Evolutionary conservation across 2,888 invertebrate species (phyloP).

Genomic region (Coleophora deauratella): DNA sequence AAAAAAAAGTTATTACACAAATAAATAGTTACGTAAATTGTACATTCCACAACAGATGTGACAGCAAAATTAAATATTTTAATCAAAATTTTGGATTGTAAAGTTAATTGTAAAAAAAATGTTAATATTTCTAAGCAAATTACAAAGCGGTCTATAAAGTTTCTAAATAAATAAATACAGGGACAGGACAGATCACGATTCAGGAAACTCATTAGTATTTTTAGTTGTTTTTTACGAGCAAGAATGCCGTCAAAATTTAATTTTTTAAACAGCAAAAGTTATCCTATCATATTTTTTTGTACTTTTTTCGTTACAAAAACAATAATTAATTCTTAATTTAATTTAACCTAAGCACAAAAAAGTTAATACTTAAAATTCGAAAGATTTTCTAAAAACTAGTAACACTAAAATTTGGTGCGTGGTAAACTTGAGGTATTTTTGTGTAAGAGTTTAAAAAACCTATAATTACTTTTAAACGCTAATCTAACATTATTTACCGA

Average conservation of each 20-base stretch:
- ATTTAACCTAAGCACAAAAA: constrained; percentile 27
- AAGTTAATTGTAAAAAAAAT: constrained; percentile 26
- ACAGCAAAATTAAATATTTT: constrained; percentile 23
- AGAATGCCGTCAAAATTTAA: constrained; percentile 14
- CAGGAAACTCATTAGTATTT: constrained; percentile 40
- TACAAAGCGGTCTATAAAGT: constrained; percentile 61
- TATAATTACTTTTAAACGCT: constrained; percentile 26
- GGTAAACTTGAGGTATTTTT: constrained; percentile 72
- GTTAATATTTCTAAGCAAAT: constrained; percentile 50
- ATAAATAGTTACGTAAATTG: constrained; percentile 36
- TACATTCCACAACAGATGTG: constrained; percentile 48
- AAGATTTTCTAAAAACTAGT: constrained; percentile 36
- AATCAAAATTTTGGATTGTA: constrained; percentile 14
- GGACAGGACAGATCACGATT: constrained; percentile 50
- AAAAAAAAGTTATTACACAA: constrained; percentile 47
- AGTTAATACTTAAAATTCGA: constrained; percentile 45
- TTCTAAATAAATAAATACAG: constrained; percentile 60
- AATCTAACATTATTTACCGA: constrained; percentile 33
- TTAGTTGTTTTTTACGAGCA: constrained; percentile 17
- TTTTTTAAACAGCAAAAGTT: constrained; percentile 24
- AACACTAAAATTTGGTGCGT: constrained; percentile 68
- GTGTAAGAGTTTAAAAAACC: constrained; percentile 28
- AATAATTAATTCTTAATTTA: constrained; percentile 11
- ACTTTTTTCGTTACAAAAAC: constrained; percentile 28
- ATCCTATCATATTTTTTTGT: constrained; percentile 16